Evolutionary conservation across 2,888 invertebrate genomes (phyloP).

Genomic region (Phaonia tiefii): DNA sequence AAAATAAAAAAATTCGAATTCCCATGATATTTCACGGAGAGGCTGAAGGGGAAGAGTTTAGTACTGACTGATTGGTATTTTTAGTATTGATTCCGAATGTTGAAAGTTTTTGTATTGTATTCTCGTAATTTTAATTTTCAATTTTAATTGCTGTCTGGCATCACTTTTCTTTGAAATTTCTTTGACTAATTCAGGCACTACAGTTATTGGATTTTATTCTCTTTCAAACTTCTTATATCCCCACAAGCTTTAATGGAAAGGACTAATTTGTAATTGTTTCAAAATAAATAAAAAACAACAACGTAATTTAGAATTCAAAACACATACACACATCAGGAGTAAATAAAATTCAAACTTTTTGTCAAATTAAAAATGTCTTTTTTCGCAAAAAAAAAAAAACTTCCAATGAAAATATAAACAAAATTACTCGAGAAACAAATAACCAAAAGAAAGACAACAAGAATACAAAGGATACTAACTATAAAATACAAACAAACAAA

Average conservation of each 20-base stretch:
- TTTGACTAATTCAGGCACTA: too few species aligned
- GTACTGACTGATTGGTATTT: too few species aligned
- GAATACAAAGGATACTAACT: conserved; percentile 18
- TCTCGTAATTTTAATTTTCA: too few species aligned
- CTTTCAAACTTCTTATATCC: too few species aligned
- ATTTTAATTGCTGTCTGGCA: too few species aligned
- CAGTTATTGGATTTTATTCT: too few species aligned
- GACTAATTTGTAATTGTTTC: neutral
- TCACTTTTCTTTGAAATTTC: too few species aligned
- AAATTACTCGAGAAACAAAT: conserved; percentile 15
- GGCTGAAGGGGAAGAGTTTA: too few species aligned
- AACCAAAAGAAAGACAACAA: conserved; percentile 13
- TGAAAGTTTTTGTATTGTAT: too few species aligned
- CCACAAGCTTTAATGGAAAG: neutral
- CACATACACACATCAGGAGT: conserved; percentile 26
- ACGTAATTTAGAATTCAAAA: conserved; percentile 41
- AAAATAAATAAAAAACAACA: neutral
- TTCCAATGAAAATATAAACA: conserved; percentile 9
- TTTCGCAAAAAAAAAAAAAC: conserved; percentile 8
- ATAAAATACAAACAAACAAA: conserved; percentile 4
- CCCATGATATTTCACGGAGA: too few species aligned
- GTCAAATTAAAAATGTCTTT: conserved; percentile 42
- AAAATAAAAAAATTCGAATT: too few species aligned
- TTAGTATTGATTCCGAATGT: too few species aligned
- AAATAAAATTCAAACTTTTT: conserved; percentile 35